Base-by-base conservation (phyloP, 2,113 vertebrate genomes). In the Sialia sialis region DNA sequence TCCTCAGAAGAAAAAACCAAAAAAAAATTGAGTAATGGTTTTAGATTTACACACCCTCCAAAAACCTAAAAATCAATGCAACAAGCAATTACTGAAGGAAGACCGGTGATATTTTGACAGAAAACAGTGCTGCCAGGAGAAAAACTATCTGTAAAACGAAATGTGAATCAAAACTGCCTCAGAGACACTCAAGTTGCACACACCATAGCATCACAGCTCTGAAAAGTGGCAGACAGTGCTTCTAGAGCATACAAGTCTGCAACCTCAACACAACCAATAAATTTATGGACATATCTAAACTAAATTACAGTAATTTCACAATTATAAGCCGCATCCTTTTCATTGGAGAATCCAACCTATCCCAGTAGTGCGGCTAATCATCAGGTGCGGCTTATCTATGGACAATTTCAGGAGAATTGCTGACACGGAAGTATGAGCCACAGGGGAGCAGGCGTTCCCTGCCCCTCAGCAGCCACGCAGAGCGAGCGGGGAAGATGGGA, bases 161-260 rank as follows among this genome's bases (percentile, higher is more conserved):
- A 19, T 4, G 10, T 3, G 11, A 39, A 46, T 59, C 39, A 48
- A 26, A 64, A 68, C 72, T 54, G 20, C 39, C 29, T 34, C 15
- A 11, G 74, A 27, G 32, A 70, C 30, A 64, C 56, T 55, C 12
- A 66, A 54, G 59, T 49, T 0, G 0, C 38, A 58, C 26, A 70
- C 8, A 19, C 21, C 0, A 0, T 52, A 67, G 43, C 26, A 76
- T 13, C n/a, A n/a, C 36, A 69, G 56, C 60, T 89, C 41, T 81
- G 43, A 60, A 30, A 75, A 78, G 22, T 38, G 13, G 26, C 41
- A 46, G 38, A 29, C 5, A 27, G 34, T 20, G 19, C 55, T 70
- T 66, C 59, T 36, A 22, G 29, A 59, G 16, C 13, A 27, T 1
- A 0, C 4, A 46, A 67, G 19, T 21, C 34, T 76, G 49, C 36